Conservation (phyloP, 1,140 invertebrate species). For the Alviniconcha marisindica region DNA sequence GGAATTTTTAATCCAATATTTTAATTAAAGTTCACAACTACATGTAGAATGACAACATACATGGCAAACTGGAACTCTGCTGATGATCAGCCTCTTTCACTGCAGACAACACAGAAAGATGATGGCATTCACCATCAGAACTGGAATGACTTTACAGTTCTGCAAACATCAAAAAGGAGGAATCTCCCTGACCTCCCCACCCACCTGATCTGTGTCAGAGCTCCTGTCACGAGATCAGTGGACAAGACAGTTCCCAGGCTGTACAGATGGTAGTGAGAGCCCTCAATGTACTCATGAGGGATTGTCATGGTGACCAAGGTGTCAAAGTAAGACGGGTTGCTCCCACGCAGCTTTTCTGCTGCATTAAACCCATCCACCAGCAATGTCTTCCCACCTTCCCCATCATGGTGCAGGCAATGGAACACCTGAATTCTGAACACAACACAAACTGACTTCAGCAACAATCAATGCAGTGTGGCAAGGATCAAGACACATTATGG, state of each 20-base stretch:
- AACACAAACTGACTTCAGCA: too few relatives aligned
- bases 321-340: constrained; percentile 77
- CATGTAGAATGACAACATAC: too few relatives aligned
- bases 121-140: too few relatives aligned
- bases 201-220: constrained; percentile 66
- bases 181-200: too few relatives aligned
- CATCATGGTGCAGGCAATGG: constrained; percentile 82
- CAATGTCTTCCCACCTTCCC: constrained; percentile 82
- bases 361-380: constrained; percentile 84
- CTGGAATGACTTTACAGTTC: too few relatives aligned
- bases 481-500: neutral
- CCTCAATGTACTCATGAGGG: constrained; percentile 81
- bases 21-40: too few relatives aligned
- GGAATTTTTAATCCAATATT: too few relatives aligned
- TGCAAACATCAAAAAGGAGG: too few relatives aligned
- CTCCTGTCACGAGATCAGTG: constrained; percentile 48
- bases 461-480: neutral
- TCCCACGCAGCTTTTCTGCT: constrained; percentile 78
- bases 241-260: constrained; percentile 58
- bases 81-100: too few relatives aligned
- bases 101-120: too few relatives aligned
- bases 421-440: constrained; percentile 82
- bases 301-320: constrained; percentile 79
- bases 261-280: constrained; percentile 45
- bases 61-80: too few relatives aligned